Base-by-base conservation (phyloP, 2,888 invertebrate genomes). In the Myopa tessellatipennis region DNA sequence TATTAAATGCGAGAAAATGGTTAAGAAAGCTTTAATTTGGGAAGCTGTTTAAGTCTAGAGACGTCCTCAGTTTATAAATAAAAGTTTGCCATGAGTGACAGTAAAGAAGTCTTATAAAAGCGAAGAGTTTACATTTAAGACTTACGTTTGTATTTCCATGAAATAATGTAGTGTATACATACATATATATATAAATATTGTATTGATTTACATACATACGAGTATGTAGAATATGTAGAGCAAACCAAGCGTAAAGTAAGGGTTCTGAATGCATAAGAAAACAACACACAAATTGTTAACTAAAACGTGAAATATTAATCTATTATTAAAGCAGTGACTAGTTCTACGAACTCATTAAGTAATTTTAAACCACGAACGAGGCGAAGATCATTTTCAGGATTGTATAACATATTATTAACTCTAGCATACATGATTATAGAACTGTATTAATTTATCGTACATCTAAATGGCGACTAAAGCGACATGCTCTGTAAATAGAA, bases 21-120 rank as follows among this genome's bases (percentile, higher is more conserved):
- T 87, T 87, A 87, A 87, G 85, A 87, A 87, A 87, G 87, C 87
- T 87, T 87, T 87, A 87, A 87, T 87, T 87, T 87, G 85, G 79
- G 79, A 82, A 87, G 87, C 87, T 85, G 86, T 83, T 74, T 74
- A 77, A 58, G 61, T 76, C 65, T 65, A 79, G 75, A 75, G 79
- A 83, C 83, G 86, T 86, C 86, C 86, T 87, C 87, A 85, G 86
- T 85, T 75, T 75, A 75, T 69, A 75, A 85, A 81, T 86, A 87
- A 85, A 87, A 82, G 85, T 85, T 87, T 85, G 83, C 84, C 84
- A 86, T 86, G 86, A 86, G 86, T 82, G 86, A 86, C 84, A 83
- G 71, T 71, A n/a, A 72, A 77, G 40, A 78, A 52, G 58, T 26
- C 78, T 74, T 77, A 77, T 67, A 69, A 45, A 65, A 72, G 12